phyloP scores from a whole-genome alignment of 1,140 invertebrate species.

The Latrodectus geometricus region DNA sequence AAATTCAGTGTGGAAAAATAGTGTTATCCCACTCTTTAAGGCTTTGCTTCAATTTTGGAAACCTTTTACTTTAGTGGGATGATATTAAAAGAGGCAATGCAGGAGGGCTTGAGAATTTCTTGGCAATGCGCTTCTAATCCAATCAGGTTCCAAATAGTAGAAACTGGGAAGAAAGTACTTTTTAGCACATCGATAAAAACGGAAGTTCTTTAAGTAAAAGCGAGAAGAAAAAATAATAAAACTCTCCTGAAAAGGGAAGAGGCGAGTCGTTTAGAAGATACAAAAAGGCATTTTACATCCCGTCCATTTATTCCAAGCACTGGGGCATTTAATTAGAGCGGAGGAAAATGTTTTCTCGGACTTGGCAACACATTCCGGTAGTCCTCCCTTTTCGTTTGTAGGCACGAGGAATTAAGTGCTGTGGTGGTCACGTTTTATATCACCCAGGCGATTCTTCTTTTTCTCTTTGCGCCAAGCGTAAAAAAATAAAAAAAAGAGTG shows the following conservation, averaged over 20 bases:
- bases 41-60: background rate
- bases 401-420: conserved; percentile 37
- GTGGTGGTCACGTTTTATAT: conserved; percentile 48
- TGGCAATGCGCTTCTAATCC: background rate
- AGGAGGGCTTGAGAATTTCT: background rate
- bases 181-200: conserved; percentile 43
- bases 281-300: conserved; percentile 54
- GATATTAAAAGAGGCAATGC: background rate
- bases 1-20: too few relatives aligned
- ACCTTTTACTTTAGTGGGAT: background rate
- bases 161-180: background rate
- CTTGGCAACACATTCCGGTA: conserved; percentile 43
- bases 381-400: conserved; percentile 3
- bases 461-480: background rate
- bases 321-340: conserved; percentile 53
- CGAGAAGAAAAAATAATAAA: background rate
- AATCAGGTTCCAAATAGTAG: conserved; percentile 23
- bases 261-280: conserved; percentile 24
- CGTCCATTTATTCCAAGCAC: conserved; percentile 45
- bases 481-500: conserved; percentile 7
- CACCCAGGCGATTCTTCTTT: conserved; percentile 11
- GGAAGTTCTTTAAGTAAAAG: too few relatives aligned
- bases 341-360: conserved; percentile 44
- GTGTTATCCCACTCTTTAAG: background rate
- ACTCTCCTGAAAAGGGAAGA: conserved; percentile 18